Evolutionary conservation across 1,140 invertebrate genomes (phyloP).

Genomic region (Drosophila kepulauana): DNA sequence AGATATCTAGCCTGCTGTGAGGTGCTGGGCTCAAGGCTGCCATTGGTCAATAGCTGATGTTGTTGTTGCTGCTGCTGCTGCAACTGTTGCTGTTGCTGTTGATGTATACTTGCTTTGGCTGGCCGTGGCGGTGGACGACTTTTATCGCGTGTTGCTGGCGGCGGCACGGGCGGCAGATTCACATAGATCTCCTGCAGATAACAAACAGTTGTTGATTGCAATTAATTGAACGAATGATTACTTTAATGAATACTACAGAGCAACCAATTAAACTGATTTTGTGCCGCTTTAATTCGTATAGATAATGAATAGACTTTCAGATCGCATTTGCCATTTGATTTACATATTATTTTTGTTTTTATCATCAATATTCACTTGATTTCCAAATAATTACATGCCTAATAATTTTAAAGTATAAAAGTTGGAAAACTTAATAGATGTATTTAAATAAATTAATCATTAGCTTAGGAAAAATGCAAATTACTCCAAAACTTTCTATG

Average conservation of each 20-base stretch:
- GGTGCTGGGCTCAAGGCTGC: conserved; percentile 66
- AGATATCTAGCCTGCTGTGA: conserved; percentile 77
- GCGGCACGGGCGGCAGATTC: conserved; percentile 78
- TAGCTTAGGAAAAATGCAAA: too few relatives aligned
- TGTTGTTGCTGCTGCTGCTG: conserved; percentile 46
- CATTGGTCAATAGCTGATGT: conserved; percentile 47
- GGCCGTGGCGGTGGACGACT: conserved; percentile 73
- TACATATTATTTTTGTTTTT: too few relatives aligned
- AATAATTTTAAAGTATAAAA: too few relatives aligned
- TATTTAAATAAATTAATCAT: too few relatives aligned
- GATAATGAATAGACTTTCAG: too few relatives aligned
- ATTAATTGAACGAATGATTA: conserved; percentile 4
- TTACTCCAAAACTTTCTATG: too few relatives aligned
- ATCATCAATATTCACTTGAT: too few relatives aligned
- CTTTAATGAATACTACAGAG: background rate
- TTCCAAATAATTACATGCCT: too few relatives aligned
- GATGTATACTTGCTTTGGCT: conserved; percentile 82
- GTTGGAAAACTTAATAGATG: too few relatives aligned
- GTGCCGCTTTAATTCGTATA: too few relatives aligned
- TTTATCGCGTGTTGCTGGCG: conserved; percentile 71
- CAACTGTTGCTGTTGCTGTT: conserved; percentile 56
- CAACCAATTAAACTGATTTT: background rate
- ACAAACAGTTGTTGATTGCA: background rate
- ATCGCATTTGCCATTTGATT: too few relatives aligned
- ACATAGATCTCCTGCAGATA: conserved; percentile 79